Evolutionary conservation across 64 coral and sea anemone species (phyloP), one percentile per base, ranked within the genome.

Genomic region (Trachythela sp.): DNA sequence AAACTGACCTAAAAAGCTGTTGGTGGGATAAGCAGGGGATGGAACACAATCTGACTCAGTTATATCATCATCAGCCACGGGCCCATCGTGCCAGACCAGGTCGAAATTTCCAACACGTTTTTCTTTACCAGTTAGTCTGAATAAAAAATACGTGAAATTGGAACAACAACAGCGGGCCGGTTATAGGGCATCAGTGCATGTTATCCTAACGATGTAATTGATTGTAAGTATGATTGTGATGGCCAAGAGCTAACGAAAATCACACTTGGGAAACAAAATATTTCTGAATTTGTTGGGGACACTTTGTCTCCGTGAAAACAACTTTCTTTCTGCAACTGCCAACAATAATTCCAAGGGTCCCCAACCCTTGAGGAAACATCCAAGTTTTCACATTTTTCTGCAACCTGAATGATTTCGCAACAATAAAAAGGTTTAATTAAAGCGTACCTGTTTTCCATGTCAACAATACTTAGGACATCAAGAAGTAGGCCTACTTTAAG

Each of bases 391-490:
- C 11, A 6, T 45, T 45, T 11, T 45, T 11, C 4, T 45, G n/a
- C n/a, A n/a, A n/a, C n/a, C n/a, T n/a, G n/a, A n/a, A n/a, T n/a
- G n/a, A n/a, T n/a, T n/a, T n/a, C n/a, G n/a, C n/a, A n/a, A n/a
- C n/a, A n/a, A n/a, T n/a, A n/a, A n/a, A n/a, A n/a, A n/a, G n/a
- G 4, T 45, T 45, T 35, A 22, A 8, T 6, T 42, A 34, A 9
- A 10, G 39, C 48, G 9, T 80, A 98, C 95, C 94, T 98, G 48
- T 98, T 98, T 93, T 98, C 95, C 93, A 98, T 94, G 84, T 98
- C 95, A 64, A 98, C 49, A 35, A 99, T 94, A 36, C 94, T 88
- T 7, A 99, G 76, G 22, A 99, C 92, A 84, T 99, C 95, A 84
- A 94, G 93, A 40, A 99, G 77, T 6, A 99, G 68, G 59, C 93